Evolutionary conservation across 2,113 vertebrate genomes (phyloP), one percentile per base, ranked within the genome.

Genomic region (Perognathus longimembris): DNA sequence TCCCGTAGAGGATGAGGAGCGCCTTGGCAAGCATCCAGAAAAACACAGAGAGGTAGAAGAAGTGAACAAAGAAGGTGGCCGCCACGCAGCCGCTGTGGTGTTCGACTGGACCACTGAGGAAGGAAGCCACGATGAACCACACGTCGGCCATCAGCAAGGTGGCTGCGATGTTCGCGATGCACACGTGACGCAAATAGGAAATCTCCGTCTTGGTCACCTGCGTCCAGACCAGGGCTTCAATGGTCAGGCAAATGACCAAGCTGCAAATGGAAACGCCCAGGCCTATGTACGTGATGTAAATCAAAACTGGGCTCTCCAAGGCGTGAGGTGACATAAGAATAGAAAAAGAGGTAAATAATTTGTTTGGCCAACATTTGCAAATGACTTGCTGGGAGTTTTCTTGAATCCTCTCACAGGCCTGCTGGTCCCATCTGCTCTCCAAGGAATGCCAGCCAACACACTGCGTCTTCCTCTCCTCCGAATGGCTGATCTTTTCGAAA

Each of bases 11-110:
- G 71, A 99, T 99, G 15, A 99, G 97, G 12, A 99, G 97, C 0
- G 98, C 98, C 22, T 98, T 98, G 10, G 98, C 95, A 0, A 99
- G 95, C 99, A 99, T 99, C 99, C 99, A 99, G 95, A 99, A 99
- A 96, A 99, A 99, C 42, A 99, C 90, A 54, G 98, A 96, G 17
- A 99, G 98, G 80, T 99, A 99, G 94, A 99, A 99, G 89, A 99
- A 98, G 93, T 99, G 99, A 89, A 99, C 98, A 36, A 99, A 99
- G 96, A 99, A 99, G 0, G 99, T 99, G 9, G 97, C 98, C 7
- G 98, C 92, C 73, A 98, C 98, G 87, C 99, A 99, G 0, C 91
- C 21, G 0, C 11, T 75, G 78, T 98, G 91, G 59, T 95, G 95
- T 1, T 73, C 66, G 11, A 57, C 0, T 7, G 90, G 67, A 3